These are phyloP conservation scores for Montipora cactus DNA, from an alignment of 64 coral and sea anemone species.

Conservation along the genomic window DNA sequence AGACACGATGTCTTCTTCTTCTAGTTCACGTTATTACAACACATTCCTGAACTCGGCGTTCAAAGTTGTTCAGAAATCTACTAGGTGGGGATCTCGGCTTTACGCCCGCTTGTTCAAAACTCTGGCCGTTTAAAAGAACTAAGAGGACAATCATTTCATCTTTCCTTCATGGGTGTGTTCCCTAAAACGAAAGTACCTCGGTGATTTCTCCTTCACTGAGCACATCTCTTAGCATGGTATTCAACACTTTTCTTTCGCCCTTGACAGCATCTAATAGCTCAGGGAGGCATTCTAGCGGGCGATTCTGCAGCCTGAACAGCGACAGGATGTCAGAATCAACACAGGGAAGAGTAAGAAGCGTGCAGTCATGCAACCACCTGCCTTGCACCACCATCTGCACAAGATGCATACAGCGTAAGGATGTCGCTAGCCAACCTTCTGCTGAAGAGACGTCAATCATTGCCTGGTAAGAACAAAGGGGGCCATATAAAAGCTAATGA, in stretches of 20 bases:
- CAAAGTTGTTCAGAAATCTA: too few relatives aligned
- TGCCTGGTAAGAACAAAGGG: slow-evolving; percentile 56
- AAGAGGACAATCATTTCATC: too few relatives aligned
- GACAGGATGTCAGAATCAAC: slow-evolving; percentile 71
- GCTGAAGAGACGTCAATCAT: slow-evolving; percentile 96
- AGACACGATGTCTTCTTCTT: too few relatives aligned
- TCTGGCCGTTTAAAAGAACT: too few relatives aligned
- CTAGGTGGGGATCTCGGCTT: too few relatives aligned
- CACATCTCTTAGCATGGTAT: slow-evolving; percentile 70
- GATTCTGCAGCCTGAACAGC: slow-evolving; percentile 47
- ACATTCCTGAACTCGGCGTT: too few relatives aligned
- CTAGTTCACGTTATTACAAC: too few relatives aligned
- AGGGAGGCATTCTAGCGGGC: slow-evolving; percentile 80
- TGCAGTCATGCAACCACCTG: slow-evolving; percentile 95
- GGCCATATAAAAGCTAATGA: not conserved
- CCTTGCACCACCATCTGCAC: slow-evolving; percentile 96
- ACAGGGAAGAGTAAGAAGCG: slow-evolving; percentile 83
- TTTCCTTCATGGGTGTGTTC: too few relatives aligned
- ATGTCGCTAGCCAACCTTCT: slow-evolving; percentile 92
- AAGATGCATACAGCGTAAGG: slow-evolving; percentile 85
- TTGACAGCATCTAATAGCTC: slow-evolving; percentile 81
- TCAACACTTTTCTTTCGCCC: slow-evolving; percentile 62
- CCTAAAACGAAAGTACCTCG: slow-evolving; percentile 25
- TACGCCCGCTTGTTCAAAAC: too few relatives aligned
- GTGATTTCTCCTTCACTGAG: slow-evolving; percentile 74